Evolutionary conservation across 2,888 invertebrate species (phyloP), one percentile per base, ranked within the genome.

Genomic region (Labia minor): DNA sequence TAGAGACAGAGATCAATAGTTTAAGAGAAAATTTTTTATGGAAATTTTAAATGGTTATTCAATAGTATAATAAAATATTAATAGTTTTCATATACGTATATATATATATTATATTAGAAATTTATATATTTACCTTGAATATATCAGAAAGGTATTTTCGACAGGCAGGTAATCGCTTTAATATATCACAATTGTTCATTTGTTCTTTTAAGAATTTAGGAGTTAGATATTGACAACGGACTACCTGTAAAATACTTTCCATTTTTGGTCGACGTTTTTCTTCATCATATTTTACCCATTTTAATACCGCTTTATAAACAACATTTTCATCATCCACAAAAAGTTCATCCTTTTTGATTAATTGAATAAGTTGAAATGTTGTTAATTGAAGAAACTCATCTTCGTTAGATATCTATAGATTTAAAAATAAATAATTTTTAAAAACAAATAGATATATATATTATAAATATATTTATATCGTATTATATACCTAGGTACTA

Each of bases 321-420:
- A 95, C 94, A 62, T 90, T 85, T 75, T 95, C 95, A 75, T 93
- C 94, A 72, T 90, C 87, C 0, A 95, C 94, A 75, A 94, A 94
- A 0, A 95, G 80, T 76, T 94, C 93, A 75, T 95, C 95, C 74
- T 92, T 89, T 72, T 91, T 84, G 68, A 95, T 92, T 63, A 95
- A 80, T 61, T 85, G 83, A 71, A 94, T 86, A 70, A 95, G 78
- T 77, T 95, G 92, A 72, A 88, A 84, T 1, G 87, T 84, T 8
- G 87, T 88, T 66, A 95, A 77, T 73, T 92, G 90, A 19, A 95
- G 79, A 76, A 95, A 95, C 78, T 95, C 95, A 75, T 95, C 95
- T 76, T 93, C 92, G 78, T 91, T 88, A 74, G 91, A 91, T 70
- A 95, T 91, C 87, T 90, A 78, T 18, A 37, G n/a, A 18, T 19